These are phyloP conservation scores for Phallusia fumigata DNA, from an alignment of 23 tunicate species.

Conservation along the genomic window DNA sequence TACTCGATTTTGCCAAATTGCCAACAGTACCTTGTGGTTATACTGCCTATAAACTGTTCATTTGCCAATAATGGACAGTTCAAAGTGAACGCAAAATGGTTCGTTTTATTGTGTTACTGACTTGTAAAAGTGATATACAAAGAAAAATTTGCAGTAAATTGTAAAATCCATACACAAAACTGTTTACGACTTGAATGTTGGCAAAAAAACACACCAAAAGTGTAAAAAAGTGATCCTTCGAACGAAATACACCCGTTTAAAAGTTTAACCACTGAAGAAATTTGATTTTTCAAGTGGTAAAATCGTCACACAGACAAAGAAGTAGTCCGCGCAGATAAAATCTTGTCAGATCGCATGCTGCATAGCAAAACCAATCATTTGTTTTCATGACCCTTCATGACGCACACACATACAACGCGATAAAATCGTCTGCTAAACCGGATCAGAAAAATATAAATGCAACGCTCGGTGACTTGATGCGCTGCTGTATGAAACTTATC, in stretches of 20 bases:
- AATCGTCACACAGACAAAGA: too few species aligned
- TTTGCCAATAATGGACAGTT: too few species aligned
- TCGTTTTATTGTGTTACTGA: constrained; percentile 7
- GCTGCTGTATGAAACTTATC: not conserved
- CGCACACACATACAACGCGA: not conserved
- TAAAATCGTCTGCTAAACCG: too few species aligned
- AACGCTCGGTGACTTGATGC: not conserved
- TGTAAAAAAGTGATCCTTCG: not conserved
- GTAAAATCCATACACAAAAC: not conserved
- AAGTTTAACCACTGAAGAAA: too few species aligned
- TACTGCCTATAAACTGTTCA: too few species aligned
- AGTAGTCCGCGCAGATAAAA: not conserved
- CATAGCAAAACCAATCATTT: not conserved
- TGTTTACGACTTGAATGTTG: not conserved
- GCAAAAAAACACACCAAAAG: not conserved
- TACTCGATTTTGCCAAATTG: too few species aligned
- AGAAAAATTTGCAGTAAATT: not conserved
- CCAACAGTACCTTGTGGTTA: too few species aligned
- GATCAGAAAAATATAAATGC: too few species aligned
- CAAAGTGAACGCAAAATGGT: not conserved
- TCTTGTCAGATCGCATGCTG: not conserved
- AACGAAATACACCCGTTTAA: not conserved
- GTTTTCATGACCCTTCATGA: not conserved
- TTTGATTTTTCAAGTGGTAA: too few species aligned
- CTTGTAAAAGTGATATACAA: not conserved